Evolutionary conservation across 2,888 invertebrate genomes (phyloP), one percentile per base, ranked within the genome.

Genomic region (Clitarchus hookeri): DNA sequence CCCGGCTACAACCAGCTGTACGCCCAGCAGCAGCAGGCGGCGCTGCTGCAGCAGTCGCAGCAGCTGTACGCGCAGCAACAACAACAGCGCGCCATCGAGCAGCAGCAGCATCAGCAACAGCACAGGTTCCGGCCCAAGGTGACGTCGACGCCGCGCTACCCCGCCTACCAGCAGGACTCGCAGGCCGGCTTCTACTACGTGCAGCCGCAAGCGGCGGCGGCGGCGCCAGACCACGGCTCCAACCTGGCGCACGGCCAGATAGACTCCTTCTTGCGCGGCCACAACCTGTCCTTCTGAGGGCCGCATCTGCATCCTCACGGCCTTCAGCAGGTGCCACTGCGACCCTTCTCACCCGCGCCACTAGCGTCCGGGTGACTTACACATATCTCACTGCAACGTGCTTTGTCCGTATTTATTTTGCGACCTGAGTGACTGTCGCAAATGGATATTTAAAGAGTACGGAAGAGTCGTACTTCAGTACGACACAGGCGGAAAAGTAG

Each of bases 251-350:
- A 94, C 78, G 95, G 96, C 11, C 96, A 96, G 91, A 96, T 97
- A 89, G 96, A 96, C 90, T 95, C 96, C 86, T 97, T 96, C 92
- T 93, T 97, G 88, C 93, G 96, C 91, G 95, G 95, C 86, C 91
- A 91, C 85, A 91, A 90, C 88, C 87, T 88, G 36, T 86, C 87
- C 16, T 88, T 86, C 85, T 88, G 84, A 87, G 84, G 48, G 36
- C 82, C 16, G 36, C 77, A 19, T 19, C 53, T 53, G 53, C 53
- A 8, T 1, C 53, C 0, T 12, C 53, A 12, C 6, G 53, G 13
- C 13, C 12, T 83, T 23, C 11, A 44, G n/a, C n/a, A n/a, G n/a
- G n/a, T n/a, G 54, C 0, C 54, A 23, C 54, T 36, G 16, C 26
- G 65, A 36, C 19, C 27, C 44, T 48, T 44, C 53, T 26, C 44